Percentiles rank a stretch among this genome's conserved stretches.
Evolutionary conservation across 2,888 invertebrate genomes (phyloP).

Genomic region (Nemotelus nigrinus): DNA sequence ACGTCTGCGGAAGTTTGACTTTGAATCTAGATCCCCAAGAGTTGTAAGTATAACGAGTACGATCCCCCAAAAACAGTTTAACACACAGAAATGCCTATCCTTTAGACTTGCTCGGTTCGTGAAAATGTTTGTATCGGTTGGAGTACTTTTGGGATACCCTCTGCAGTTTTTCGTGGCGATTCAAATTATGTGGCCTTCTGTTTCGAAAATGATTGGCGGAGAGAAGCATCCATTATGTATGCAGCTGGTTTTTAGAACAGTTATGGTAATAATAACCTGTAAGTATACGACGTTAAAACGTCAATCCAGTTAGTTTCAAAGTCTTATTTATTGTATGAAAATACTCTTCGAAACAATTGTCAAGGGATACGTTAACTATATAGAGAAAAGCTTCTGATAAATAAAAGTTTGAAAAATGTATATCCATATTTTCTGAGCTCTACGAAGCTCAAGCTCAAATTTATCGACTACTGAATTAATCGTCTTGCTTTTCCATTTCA

Average conservation of each 20-base stretch:
- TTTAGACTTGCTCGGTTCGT: constrained; percentile 84
- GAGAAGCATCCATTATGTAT: constrained; percentile 69
- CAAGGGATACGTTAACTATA: no score
- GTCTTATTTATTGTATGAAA: no score
- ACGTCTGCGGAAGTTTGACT: constrained; percentile 85
- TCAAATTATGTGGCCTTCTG: constrained; percentile 84
- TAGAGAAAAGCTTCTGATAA: no score
- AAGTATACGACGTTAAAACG: constrained; percentile 69
- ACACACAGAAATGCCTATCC: constrained; percentile 69
- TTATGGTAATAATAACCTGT: constrained; percentile 85
- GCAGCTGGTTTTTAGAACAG: constrained; percentile 77
- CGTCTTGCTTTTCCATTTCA: neutral
- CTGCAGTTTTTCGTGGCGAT: constrained; percentile 96
- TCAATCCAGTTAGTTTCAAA: constrained; percentile 6
- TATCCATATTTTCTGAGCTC: no score
- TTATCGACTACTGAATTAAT: constrained; percentile 50
- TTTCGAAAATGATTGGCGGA: constrained; percentile 68
- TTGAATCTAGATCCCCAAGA: constrained; percentile 75
- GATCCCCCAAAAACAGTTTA: constrained; percentile 46
- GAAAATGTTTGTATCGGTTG: constrained; percentile 83
- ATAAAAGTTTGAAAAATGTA: no score
- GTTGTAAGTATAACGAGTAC: constrained; percentile 42
- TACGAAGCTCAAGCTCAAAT: constrained; percentile 29
- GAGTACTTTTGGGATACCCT: constrained; percentile 90
- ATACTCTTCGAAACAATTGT: no score